Percentiles rank a stretch among this genome's conserved stretches.
Conservation (phyloP, 2,888 invertebrate species). For the Andrena fulva region DNA sequence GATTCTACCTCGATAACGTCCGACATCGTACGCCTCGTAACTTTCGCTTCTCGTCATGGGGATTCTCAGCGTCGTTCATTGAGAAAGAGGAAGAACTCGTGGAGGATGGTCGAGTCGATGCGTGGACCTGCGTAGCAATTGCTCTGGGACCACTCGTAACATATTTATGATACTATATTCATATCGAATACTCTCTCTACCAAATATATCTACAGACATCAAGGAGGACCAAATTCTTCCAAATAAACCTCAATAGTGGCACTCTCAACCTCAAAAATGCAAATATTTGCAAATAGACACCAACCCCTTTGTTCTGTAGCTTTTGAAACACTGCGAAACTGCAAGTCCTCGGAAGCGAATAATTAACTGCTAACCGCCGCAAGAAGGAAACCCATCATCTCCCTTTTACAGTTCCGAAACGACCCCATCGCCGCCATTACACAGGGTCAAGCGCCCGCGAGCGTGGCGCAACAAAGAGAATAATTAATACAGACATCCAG, state of each 20-base stretch:
- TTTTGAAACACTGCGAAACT: not conserved
- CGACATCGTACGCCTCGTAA: constrained; percentile 74
- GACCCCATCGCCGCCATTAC: too few species aligned
- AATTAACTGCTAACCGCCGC: too few species aligned
- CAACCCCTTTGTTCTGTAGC: not conserved
- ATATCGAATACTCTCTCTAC: not conserved
- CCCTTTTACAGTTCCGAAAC: too few species aligned
- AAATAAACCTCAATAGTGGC: not conserved
- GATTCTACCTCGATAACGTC: constrained; percentile 78
- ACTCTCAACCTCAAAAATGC: too few species aligned
- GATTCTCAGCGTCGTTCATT: constrained; percentile 54
- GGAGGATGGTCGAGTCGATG: constrained; percentile 24
- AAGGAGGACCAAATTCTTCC: not conserved
- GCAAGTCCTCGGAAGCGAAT: too few species aligned
- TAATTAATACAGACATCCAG: constrained; percentile 11
- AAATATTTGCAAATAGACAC: not conserved
- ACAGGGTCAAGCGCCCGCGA: not conserved
- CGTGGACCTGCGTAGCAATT: constrained; percentile 42
- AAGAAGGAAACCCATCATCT: too few species aligned
- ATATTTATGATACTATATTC: not conserved
- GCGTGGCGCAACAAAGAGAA: constrained; percentile 1
- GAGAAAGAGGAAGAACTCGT: constrained; percentile 40
- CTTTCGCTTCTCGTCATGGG: constrained; percentile 71
- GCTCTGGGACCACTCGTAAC: not conserved
- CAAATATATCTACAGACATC: not conserved